Evolutionary conservation across 2,888 invertebrate genomes (phyloP).

Genomic region (Tipula confusa): DNA sequence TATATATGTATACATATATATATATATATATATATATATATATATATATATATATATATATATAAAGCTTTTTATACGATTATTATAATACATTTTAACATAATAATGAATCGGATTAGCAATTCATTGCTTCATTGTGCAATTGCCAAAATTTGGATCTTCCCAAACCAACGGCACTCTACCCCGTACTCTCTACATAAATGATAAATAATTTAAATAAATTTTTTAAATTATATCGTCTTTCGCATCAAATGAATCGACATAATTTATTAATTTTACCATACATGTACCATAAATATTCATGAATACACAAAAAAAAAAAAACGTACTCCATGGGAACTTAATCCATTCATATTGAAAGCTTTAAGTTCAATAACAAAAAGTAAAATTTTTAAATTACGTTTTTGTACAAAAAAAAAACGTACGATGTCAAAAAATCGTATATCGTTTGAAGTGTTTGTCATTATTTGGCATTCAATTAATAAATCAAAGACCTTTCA

Average conservation of each 20-base stretch:
- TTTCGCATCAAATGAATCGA: neutral
- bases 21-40: constrained; percentile 27
- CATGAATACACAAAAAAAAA: no score
- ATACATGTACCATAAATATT: neutral
- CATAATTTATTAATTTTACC: neutral
- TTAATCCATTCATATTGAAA: no score
- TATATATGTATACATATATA: constrained; percentile 22
- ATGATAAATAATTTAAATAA: neutral
- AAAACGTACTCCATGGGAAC: no score
- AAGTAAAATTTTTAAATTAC: no score
- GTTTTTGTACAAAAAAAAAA: no score
- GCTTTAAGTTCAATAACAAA: neutral
- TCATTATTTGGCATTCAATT: no score
- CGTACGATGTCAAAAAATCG: no score
- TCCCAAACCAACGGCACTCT: no score
- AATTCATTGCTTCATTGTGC: neutral
- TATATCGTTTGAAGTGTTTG: no score
- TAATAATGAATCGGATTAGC: neutral
- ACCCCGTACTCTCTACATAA: neutral
- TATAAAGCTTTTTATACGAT: no score
- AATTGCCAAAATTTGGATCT: neutral
- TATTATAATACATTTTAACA: no score
- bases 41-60: constrained; percentile 27
- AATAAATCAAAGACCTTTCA: neutral
- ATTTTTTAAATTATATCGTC: neutral